A percentile compares a stretch with the other conserved stretches of the same genome.
Conservation (phyloP, 1,140 invertebrate species). For the Elysia chlorotica region DNA sequence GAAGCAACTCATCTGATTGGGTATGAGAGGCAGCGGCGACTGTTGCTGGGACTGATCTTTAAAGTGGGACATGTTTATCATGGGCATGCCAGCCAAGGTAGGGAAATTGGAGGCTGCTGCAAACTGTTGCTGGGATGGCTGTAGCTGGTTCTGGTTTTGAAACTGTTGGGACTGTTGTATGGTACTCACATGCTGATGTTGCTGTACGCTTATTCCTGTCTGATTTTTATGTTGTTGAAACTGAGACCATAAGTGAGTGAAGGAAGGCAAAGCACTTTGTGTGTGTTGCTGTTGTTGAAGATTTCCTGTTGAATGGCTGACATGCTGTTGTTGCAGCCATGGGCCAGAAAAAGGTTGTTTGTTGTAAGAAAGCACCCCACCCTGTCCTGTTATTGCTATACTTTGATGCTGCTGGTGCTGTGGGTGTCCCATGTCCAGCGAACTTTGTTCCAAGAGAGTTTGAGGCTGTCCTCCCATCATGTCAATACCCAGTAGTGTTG, state of each 20-base stretch:
- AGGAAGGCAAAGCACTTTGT: constrained; percentile 19
- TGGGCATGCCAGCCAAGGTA: constrained; percentile 5
- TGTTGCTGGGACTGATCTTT: too few species aligned
- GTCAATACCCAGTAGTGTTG: too few species aligned
- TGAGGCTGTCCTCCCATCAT: too few species aligned
- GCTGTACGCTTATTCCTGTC: neutral
- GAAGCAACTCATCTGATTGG: too few species aligned
- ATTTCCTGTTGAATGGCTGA: neutral
- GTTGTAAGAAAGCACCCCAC: neutral
- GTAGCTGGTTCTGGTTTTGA: neutral
- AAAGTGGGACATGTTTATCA: constrained; percentile 15
- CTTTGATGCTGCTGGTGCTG: neutral
- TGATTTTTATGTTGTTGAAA: constrained; percentile 17
- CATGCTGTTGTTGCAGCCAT: constrained; percentile 3
- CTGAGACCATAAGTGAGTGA: constrained; percentile 21
- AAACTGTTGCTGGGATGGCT: neutral
- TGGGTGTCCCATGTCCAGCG: too few species aligned
- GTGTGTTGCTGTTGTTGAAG: neutral
- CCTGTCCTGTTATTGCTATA: neutral
- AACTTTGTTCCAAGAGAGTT: too few species aligned
- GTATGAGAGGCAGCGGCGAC: too few species aligned
- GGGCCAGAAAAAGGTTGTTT: constrained; percentile 7
- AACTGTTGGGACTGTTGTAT: constrained; percentile 10
- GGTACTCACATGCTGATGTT: constrained; percentile 5
- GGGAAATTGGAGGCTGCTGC: constrained; percentile 8